Evolutionary conservation across 2,113 vertebrate species (phyloP), one percentile per base, ranked within the genome.

Genomic region (Podilymbus podiceps): DNA sequence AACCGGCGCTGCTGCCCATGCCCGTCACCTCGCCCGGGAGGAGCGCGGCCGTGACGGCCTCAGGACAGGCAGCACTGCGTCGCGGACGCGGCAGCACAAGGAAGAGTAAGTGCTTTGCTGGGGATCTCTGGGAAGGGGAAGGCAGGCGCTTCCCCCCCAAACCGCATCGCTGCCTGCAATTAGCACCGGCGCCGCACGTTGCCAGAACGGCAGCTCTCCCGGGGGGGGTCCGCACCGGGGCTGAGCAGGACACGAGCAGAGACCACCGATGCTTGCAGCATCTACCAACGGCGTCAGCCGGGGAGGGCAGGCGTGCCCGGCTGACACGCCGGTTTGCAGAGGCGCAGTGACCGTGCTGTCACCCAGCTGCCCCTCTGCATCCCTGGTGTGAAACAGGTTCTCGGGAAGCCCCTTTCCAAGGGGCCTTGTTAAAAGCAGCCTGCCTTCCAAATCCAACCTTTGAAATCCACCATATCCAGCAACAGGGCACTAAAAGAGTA

Each of bases 51-150:
- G 3, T 58, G 6, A 22, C 15, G 2, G 46, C 77, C 5, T 4
- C 42, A 0, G 92, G 67, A 35, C 97, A 96, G 24, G 68, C 90
- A 3, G 96, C 97, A 3, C 93, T 98, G 75, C 96, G 97, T 35
- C 98, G 97, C 22, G 97, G 97, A 46, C 97, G 97, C 9, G 95
- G 89, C 97, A 98, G 97, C 95, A 25, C 90, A 16, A 97, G 97
- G 95, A 98, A 97, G 91, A 98, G 98, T 98, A 72, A 98, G 98
- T 96, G 92, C 69, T 49, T 40, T 21, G 13, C 12, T 42, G 63
- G 35, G 30, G 16, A 18, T 9, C 21, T 28, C 19, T 1, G 42
- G 50, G 52, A 33, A 60, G 71, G 46, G 30, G 5, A 14, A 1
- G 8, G 5, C 6, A 27, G 56, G 2, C 16, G 0, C 1, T 0